A percentile compares a stretch with the other conserved stretches of the same genome.
phyloP scores from a whole-genome alignment of 2,113 vertebrate genomes.

The Corynorhinus townsendii region DNA sequence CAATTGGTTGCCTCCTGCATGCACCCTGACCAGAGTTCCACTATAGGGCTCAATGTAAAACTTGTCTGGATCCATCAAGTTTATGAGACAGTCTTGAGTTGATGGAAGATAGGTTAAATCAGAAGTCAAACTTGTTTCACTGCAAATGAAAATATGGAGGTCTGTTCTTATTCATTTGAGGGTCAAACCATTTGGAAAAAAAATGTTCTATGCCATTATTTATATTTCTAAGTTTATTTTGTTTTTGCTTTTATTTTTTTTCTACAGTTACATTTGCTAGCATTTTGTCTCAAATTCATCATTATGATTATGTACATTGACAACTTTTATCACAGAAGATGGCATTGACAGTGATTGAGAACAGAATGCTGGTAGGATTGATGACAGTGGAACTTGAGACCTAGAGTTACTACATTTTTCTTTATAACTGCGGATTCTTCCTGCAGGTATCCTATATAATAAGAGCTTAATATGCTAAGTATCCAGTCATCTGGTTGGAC shows the following conservation, averaged over 20 bases:
- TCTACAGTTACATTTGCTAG: not conserved
- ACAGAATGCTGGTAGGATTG: not conserved
- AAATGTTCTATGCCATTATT: not conserved
- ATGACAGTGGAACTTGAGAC: not conserved
- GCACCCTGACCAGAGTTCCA: not conserved
- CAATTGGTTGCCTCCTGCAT: too few relatives aligned
- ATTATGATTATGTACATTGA: not conserved
- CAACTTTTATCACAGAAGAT: not conserved
- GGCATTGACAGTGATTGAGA: not conserved
- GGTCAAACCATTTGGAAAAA: not conserved
- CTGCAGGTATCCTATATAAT: not conserved
- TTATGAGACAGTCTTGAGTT: not conserved
- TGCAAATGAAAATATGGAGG: not conserved
- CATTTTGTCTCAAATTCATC: not conserved
- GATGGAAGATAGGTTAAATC: not conserved
- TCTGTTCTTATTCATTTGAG: not conserved
- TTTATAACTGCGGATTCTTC: not conserved
- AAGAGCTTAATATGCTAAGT: too few relatives aligned
- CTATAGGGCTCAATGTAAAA: not conserved
- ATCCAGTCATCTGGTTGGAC: too few relatives aligned
- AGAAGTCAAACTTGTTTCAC: not conserved
- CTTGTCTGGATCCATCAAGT: not conserved
- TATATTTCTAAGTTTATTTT: conserved; percentile 12
- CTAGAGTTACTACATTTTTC: not conserved
- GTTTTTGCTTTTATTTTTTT: not conserved